A percentile compares a stretch with the other conserved stretches of the same genome.
Conservation (phyloP, 2,888 invertebrate genomes). For the Volucella inflata region DNA sequence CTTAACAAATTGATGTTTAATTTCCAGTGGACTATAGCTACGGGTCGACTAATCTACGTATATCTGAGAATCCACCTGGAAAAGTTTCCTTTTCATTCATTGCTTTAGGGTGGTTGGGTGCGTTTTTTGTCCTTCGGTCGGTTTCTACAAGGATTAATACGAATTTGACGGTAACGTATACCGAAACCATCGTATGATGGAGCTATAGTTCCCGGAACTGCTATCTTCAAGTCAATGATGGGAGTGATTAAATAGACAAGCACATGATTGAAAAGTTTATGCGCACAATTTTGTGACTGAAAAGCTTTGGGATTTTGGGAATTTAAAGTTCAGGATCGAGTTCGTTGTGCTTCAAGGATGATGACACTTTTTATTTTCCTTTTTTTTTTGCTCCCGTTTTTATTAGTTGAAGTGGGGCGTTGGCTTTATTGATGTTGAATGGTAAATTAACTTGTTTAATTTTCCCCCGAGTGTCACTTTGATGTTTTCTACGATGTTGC, state of each 20-base stretch:
- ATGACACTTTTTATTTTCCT: conserved; percentile 28
- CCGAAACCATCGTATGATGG: not conserved
- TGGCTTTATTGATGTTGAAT: conserved; percentile 67
- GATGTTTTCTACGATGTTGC: conserved; percentile 53
- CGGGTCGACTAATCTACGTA: not conserved
- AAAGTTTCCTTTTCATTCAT: conserved; percentile 20
- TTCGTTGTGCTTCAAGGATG: conserved; percentile 4
- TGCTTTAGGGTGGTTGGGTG: not conserved
- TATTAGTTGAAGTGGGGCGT: conserved; percentile 46
- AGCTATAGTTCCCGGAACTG: conserved; percentile 17
- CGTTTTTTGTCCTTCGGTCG: not conserved
- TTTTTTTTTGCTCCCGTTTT: conserved; percentile 23
- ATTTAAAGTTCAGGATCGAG: conserved; percentile 38
- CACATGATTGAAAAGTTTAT: conserved; percentile 70
- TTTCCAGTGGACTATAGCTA: conserved; percentile 21
- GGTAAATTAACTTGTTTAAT: conserved; percentile 73
- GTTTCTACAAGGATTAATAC: conserved; percentile 38
- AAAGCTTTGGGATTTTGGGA: conserved; percentile 54
- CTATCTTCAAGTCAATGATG: conserved; percentile 37
- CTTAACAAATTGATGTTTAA: conserved; percentile 55
- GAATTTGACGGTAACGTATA: not conserved
- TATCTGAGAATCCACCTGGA: not conserved
- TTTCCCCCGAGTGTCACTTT: conserved; percentile 70
- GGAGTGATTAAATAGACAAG: conserved; percentile 64
- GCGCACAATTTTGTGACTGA: conserved; percentile 59